phyloP scores from a whole-genome alignment of 2,888 invertebrate genomes.

The Sarcophaga variegata region DNA sequence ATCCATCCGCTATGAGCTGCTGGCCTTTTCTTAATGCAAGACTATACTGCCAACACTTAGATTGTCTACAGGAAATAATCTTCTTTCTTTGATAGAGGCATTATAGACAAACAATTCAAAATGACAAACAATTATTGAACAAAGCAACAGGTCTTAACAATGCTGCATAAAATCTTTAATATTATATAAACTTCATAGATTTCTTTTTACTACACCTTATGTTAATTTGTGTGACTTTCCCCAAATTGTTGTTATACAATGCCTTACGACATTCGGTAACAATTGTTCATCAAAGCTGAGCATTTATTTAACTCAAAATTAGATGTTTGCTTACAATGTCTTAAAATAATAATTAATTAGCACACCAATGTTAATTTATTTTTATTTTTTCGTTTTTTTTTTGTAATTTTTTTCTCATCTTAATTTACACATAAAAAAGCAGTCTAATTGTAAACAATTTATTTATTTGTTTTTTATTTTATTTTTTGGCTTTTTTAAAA shows the following conservation, averaged over 20 bases:
- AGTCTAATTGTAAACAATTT: conserved; percentile 67
- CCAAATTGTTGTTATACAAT: not conserved
- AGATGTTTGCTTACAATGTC: conserved; percentile 22
- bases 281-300: not conserved
- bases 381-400: conserved; percentile 9
- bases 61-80: too few relatives aligned
- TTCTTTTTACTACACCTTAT: not conserved
- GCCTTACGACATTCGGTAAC: not conserved
- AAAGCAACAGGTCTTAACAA: too few relatives aligned
- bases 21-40: too few relatives aligned
- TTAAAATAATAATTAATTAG: conserved; percentile 56
- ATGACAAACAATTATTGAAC: too few relatives aligned
- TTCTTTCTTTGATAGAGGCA: too few relatives aligned
- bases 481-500: conserved; percentile 55
- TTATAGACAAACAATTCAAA: too few relatives aligned
- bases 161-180: too few relatives aligned
- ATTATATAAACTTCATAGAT: not conserved
- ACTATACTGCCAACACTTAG: too few relatives aligned
- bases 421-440: conserved; percentile 67
- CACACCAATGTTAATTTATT: conserved; percentile 59
- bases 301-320: conserved; percentile 2
- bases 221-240: not conserved
- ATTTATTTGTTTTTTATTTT: conserved; percentile 44
- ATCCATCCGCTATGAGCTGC: too few relatives aligned
- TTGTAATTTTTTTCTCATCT: not conserved